phyloP scores from a whole-genome alignment of 1,140 invertebrate genomes.

The Brachystomella parvula region DNA sequence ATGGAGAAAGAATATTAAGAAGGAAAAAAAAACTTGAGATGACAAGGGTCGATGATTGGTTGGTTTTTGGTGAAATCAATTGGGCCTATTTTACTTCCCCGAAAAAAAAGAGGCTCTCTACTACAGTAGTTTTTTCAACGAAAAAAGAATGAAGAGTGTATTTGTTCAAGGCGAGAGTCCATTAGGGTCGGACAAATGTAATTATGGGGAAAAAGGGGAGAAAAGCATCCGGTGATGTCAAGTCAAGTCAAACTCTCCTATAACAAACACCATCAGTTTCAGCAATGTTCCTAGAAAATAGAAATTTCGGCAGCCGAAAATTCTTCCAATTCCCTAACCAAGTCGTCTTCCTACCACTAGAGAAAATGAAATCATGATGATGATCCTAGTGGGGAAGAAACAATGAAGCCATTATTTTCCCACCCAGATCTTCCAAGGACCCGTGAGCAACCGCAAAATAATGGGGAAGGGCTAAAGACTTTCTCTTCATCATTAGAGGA shows the following conservation, averaged over 20 bases:
- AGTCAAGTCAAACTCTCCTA: conserved; percentile 4
- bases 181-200: conserved; percentile 37
- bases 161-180: conserved; percentile 37
- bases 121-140: neutral
- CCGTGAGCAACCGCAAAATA: too few relatives aligned
- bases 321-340: neutral
- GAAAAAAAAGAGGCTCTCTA: neutral
- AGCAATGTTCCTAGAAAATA: too few relatives aligned
- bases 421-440: too few relatives aligned
- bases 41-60: conserved; percentile 1
- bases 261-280: too few relatives aligned
- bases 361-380: neutral
- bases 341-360: neutral
- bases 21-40: neutral
- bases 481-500: too few relatives aligned
- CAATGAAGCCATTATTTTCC: too few relatives aligned
- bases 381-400: too few relatives aligned
- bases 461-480: too few relatives aligned
- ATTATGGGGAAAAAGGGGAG: conserved; percentile 30
- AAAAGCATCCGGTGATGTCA: conserved; percentile 32
- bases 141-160: conserved; percentile 17
- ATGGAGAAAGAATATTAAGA: too few relatives aligned
- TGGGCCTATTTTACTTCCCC: neutral
- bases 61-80: neutral
- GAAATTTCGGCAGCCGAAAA: too few relatives aligned